Base-by-base conservation (phyloP, 2,888 invertebrate species). In the Cantharis flavilabris region DNA sequence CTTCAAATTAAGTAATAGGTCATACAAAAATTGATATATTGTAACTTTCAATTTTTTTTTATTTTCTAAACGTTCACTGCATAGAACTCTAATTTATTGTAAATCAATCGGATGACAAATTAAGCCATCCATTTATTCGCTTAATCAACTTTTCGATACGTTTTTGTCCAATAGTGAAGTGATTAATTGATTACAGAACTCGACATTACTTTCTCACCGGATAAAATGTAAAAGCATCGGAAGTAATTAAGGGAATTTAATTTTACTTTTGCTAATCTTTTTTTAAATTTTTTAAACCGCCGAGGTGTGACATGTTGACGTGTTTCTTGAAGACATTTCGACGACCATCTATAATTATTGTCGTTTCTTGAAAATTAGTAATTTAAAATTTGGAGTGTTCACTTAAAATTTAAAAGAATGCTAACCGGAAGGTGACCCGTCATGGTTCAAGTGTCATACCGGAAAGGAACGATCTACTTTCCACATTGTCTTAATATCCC, bases 401-500 rank as follows among this genome's bases (percentile, higher is more conserved):
- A 69, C 16, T 69, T n/a, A 9, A 28, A 28, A 3, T 30, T 30
- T 65, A n/a, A 65, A 72, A 72, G 18, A 23, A 65, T 30, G 13
- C 28, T 11, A 69, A 14, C 20, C 72, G 73, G 73, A 73, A 69
- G 73, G 69, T 70, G 62, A 63, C 69, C 20, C 30, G 73, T 70
- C 63, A 28, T 30, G 73, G 69, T 73, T 70, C 70, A 70, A 62
- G n/a, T 69, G 63, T 69, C 28, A 10, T 30, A 73, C 73, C 70
- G 73, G 73, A 73, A 70, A 73, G 30, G 26, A 64, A 18, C 73
- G 69, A 70, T 73, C 73, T 73, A 70, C 73, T 73, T 73, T 73
- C 72, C 49, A 73, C 69, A 70, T 73, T 70, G 73, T 73, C 73
- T 73, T 73, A 73, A 26, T 63, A 70, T 69, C 73, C 73, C 73